Percentiles rank a stretch among this genome's conserved stretches.
Evolutionary conservation across 1,140 invertebrate species (phyloP).

Genomic region (Drosophila littoralis): DNA sequence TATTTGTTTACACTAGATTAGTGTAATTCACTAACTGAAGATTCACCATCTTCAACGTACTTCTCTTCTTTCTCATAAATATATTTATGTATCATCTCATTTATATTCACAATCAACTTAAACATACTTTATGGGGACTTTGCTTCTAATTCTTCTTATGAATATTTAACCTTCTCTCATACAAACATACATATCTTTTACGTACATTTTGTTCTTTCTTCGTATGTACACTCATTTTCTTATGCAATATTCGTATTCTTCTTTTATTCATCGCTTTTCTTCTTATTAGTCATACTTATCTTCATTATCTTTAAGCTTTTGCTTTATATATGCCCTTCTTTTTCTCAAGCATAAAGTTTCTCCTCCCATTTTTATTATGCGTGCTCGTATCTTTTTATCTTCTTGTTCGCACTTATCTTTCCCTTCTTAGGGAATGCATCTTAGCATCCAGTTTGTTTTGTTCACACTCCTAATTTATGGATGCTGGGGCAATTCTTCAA

Average conservation of each 20-base stretch:
- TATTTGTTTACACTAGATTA: no score
- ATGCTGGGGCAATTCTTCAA: conserved; percentile 60
- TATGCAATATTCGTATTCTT: neutral
- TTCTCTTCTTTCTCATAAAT: no score
- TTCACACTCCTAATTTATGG: conserved; percentile 63
- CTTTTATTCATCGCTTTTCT: neutral
- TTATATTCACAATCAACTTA: no score
- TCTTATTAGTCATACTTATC: neutral
- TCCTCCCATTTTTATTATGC: no score
- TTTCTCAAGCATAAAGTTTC: no score
- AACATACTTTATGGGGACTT: no score
- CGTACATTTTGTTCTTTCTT: neutral
- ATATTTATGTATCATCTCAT: no score
- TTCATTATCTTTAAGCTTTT: no score
- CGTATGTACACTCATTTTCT: neutral
- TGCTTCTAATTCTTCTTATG: neutral
- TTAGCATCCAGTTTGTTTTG: conserved; percentile 24
- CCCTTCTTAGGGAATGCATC: neutral
- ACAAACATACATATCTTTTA: neutral
- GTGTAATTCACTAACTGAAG: no score
- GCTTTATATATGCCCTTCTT: neutral
- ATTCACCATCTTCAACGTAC: no score
- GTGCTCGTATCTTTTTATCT: neutral
- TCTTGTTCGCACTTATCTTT: neutral
- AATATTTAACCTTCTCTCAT: neutral